Percentiles rank a stretch among this genome's conserved stretches.
These are phyloP conservation scores for Romanogobio albipinnatus DNA, from an alignment of 2,113 vertebrate genomes.

Conservation along the genomic window DNA sequence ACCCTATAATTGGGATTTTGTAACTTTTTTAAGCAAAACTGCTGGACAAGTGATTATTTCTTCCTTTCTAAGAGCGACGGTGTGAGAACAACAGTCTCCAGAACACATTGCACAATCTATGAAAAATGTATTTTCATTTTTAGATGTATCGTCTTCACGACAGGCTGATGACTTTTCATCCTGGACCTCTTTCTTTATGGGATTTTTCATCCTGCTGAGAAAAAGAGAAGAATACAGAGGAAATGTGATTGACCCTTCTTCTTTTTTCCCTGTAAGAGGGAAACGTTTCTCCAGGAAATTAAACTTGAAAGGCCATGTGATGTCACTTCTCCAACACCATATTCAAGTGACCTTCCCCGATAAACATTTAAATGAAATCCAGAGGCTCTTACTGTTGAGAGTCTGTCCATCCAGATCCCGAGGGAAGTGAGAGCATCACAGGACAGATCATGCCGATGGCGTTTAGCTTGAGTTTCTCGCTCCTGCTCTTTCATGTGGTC, in stretches of 20 bases:
- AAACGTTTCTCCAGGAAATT: conserved; percentile 38
- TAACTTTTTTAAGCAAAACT: too few relatives aligned
- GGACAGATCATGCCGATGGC: neutral
- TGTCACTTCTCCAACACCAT: conserved; percentile 26
- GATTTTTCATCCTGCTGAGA: neutral
- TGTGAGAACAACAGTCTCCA: neutral
- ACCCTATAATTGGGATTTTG: too few relatives aligned
- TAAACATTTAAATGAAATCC: conserved; percentile 52
- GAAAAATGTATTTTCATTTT: neutral
- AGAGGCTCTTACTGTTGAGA: conserved; percentile 11
- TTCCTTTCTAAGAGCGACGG: too few relatives aligned
- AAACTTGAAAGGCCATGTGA: conserved; percentile 45
- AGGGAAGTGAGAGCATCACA: neutral
- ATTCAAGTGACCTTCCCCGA: conserved; percentile 41
- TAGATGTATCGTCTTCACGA: neutral
- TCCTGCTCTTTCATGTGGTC: neutral
- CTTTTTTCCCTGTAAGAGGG: neutral
- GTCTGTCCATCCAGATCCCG: neutral
- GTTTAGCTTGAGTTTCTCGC: neutral
- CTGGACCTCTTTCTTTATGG: neutral
- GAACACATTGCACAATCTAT: neutral
- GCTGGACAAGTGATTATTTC: too few relatives aligned
- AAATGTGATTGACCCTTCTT: conserved; percentile 9
- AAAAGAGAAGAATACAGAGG: neutral
- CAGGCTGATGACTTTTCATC: neutral